phyloP scores from a whole-genome alignment of 2,113 vertebrate species.

The Xenotilapia leptura region DNA sequence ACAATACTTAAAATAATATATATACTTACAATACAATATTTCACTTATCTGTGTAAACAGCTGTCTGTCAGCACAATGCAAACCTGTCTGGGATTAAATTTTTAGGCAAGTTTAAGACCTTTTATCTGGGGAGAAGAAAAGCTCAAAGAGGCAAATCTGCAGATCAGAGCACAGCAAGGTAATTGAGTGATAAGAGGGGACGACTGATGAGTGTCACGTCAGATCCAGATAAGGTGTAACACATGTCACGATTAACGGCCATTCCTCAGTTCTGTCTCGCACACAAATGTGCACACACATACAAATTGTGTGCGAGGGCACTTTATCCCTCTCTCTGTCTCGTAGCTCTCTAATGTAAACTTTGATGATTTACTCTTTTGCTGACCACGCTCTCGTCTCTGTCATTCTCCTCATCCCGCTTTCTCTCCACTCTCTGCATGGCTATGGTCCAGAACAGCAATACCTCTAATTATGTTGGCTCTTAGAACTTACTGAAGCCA shows the following conservation, averaged over 20 bases:
- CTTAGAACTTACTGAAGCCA: slow-evolving; percentile 69
- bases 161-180: slow-evolving; percentile 24
- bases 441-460: slow-evolving; percentile 80
- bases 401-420: background rate
- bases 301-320: background rate
- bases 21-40: background rate
- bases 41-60: background rate
- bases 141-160: slow-evolving; percentile 19
- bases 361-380: slow-evolving; percentile 22
- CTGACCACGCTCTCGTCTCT: slow-evolving; percentile 5
- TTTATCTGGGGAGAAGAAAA: background rate
- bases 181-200: slow-evolving; percentile 40
- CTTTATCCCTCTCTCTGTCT: background rate
- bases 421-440: slow-evolving; percentile 68
- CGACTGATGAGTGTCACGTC: slow-evolving; percentile 32
- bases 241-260: slow-evolving; percentile 13
- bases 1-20: background rate
- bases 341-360: background rate
- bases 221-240: slow-evolving; percentile 22
- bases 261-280: background rate
- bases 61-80: background rate
- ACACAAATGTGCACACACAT: background rate
- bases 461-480: slow-evolving; percentile 89
- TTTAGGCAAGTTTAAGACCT: background rate
- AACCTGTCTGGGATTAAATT: background rate